Evolutionary conservation across 2,797 vertebrate species (phyloP), one percentile per base, ranked within the genome.

Genomic region (Knipowitschia caucasica): DNA sequence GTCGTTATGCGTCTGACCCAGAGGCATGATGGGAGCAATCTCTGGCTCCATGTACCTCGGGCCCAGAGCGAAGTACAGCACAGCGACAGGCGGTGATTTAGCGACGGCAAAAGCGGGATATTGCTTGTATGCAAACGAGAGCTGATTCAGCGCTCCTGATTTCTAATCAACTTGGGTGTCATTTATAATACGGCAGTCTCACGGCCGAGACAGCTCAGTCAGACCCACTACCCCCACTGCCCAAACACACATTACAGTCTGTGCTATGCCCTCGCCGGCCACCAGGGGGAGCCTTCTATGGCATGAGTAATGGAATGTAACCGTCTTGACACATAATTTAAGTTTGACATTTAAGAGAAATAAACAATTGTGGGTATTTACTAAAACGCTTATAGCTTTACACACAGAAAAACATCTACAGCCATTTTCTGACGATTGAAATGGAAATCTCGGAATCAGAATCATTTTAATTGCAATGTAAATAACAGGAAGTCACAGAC

Each of bases 51-150:
- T 71, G 40, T 25, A 43, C 67, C 68, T 58, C 73, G n/a, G 80
- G 46, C 64, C 68, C 52, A 74, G 77, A 52, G 42, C 29, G 58
- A 62, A 50, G 68, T 44, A 40, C 52, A 55, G 69, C 50, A 38
- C 54, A 74, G 54, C 47, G 77, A 78, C 73, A 78, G 78, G 60
- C 70, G 1, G 71, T 86, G 88, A 90, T 89, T 89, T 90, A 90
- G 73, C 75, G 82, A 88, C 55, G 83, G 81, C 69, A 75, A 81
- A 77, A 67, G 78, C 57, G 80, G 81, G 88, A 90, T 89, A 88
- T 86, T 92, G 86, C 83, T 86, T 77, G 84, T 87, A 92, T 92
- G 91, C 90, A 93, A 88, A 91, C 80, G 75, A 88, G 78, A 81
- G 83, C 89, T 91, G 88, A 91, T 85, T 91, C 87, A 91, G 90